These are phyloP conservation scores for Platycheirus rosarum DNA, from an alignment of 2,888 invertebrate species.

Conservation along the genomic window DNA sequence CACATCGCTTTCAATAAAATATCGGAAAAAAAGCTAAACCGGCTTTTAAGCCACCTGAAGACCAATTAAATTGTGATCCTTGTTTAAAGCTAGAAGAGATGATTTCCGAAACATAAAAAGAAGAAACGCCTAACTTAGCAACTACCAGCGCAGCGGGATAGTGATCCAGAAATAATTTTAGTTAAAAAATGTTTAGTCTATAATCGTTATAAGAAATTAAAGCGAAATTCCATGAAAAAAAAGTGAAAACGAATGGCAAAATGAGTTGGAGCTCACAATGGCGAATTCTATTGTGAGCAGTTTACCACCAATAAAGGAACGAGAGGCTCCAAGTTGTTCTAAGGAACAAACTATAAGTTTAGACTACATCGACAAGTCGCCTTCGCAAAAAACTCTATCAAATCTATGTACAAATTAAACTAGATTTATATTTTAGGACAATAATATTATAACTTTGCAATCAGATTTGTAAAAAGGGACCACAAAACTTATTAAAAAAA, in stretches of 20 bases:
- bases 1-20: slow-evolving; percentile 86
- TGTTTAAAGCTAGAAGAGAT: slow-evolving; percentile 94
- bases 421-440: background rate
- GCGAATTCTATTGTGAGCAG: slow-evolving; percentile 84
- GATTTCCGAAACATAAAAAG: slow-evolving; percentile 92
- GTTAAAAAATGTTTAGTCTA: slow-evolving; percentile 88
- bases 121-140: slow-evolving; percentile 92
- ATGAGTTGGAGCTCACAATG: slow-evolving; percentile 87
- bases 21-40: slow-evolving; percentile 86
- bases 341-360: slow-evolving; percentile 80
- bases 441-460: slow-evolving; percentile 38
- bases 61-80: slow-evolving; percentile 93
- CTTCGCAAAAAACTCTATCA: slow-evolving; percentile 78
- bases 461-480: slow-evolving; percentile 46
- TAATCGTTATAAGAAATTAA: slow-evolving; percentile 88
- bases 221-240: slow-evolving; percentile 85
- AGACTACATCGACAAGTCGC: slow-evolving; percentile 82
- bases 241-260: slow-evolving; percentile 89
- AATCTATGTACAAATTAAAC: slow-evolving; percentile 60
- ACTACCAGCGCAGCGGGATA: slow-evolving; percentile 81
- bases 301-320: slow-evolving; percentile 80
- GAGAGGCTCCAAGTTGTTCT: slow-evolving; percentile 54
- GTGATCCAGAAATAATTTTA: slow-evolving; percentile 81
- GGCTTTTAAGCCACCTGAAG: slow-evolving; percentile 88
- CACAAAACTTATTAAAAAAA: slow-evolving; percentile 26